Evolutionary conservation across 2,888 invertebrate genomes (phyloP).

Genomic region (Leptopilina myrica): DNA sequence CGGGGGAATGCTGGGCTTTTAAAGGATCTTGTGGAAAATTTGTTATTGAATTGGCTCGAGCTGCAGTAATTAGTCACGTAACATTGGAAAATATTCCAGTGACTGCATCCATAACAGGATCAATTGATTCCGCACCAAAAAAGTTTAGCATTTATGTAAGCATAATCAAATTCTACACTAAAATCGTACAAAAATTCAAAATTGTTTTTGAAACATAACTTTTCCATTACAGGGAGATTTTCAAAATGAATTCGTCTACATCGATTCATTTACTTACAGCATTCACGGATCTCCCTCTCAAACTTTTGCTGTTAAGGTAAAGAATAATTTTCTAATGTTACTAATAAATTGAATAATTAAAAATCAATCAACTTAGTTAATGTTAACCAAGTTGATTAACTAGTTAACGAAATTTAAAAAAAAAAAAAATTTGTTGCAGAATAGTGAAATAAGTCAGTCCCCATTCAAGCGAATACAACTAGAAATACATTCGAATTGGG

Average conservation of each 20-base stretch:
- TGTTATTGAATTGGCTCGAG: constrained; percentile 67
- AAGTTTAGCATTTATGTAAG: constrained; percentile 74
- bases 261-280: constrained; percentile 63
- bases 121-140: constrained; percentile 79
- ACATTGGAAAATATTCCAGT: constrained; percentile 80
- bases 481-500: constrained; percentile 68
- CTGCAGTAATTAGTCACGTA: constrained; percentile 78
- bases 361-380: too few relatives aligned
- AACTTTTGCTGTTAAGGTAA: constrained; percentile 62
- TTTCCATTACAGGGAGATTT: constrained; percentile 56
- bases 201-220: constrained; percentile 25
- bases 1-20: constrained; percentile 83
- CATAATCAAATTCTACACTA: neutral
- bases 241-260: constrained; percentile 52
- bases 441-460: constrained; percentile 51
- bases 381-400: too few relatives aligned
- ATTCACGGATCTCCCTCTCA: constrained; percentile 63
- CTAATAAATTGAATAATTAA: neutral
- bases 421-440: constrained; percentile 52
- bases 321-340: neutral
- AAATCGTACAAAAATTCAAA: neutral
- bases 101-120: constrained; percentile 77
- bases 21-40: constrained; percentile 77
- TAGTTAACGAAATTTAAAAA: neutral
- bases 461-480: constrained; percentile 63